Evolutionary conservation across 1,140 invertebrate species (phyloP), one percentile per base, ranked within the genome.

Genomic region (Drosophila funebris): DNA sequence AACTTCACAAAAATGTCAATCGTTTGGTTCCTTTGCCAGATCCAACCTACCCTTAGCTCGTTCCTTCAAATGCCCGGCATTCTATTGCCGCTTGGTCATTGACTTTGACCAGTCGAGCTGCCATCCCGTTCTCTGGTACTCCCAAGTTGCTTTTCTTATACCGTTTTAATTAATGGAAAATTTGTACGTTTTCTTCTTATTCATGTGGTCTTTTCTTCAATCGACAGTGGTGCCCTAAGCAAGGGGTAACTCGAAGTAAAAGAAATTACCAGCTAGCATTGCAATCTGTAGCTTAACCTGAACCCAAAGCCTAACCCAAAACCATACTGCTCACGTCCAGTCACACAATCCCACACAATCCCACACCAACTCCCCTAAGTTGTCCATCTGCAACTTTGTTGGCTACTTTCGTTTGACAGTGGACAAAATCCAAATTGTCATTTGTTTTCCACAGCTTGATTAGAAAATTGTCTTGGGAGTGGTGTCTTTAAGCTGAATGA

Each of bases 131-230:
- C 36, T 13, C 24, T 33, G 0, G n/a, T 24, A 29, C 52, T 57
- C 37, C 24, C 43, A 9, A 68, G 53, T 63, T 54, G 69, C 36
- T 48, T 78, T 75, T 75, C 74, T 43, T 77, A 66, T 87, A 78
- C 60, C 74, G 44, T 82, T 87, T 85, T 87, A 87, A 87, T 87
- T 87, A 87, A 88, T 75, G 74, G 61, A 70, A 82, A 78, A 73
- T 82, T 78, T 88, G 78, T 83, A 79, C 73, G 63, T 72, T 78
- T 78, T 76, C 78, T 73, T 73, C 54, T 67, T 66, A 81, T 63
- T 80, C 78, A 62, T 82, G 77, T 75, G 78, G 74, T 74, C 44
- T 53, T 56, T 56, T 69, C 61, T 77, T 74, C 78, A 81, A 67
- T 77, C 29, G 64, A 18, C 46, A 53, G 37, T 24, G 24, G 7